Base-by-base conservation (phyloP, 2,888 invertebrate species). In the Cryptus armator region DNA sequence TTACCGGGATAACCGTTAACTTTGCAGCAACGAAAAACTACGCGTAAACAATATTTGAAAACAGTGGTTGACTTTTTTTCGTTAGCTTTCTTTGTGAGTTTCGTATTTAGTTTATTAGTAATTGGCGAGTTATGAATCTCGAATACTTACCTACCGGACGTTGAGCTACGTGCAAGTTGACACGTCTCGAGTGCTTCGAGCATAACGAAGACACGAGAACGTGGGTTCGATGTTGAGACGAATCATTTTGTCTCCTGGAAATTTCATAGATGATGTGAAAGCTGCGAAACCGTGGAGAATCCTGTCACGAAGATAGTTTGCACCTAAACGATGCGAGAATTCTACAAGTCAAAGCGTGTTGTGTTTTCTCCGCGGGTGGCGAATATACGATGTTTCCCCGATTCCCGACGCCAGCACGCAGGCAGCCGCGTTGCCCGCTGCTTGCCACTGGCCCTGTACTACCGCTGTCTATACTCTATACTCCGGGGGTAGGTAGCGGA, bases 401-500 rank as follows among this genome's bases (percentile, higher is more conserved):
- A 48, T 64, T 59, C 32, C 51, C 75, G 48, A 64, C 64, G 32
- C 74, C 9, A 12, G n/a, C 72, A 24, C 16, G 62, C n/a, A 32
- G 10, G 32, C 62, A 62, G 46, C 62, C 74, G 62, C 32, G 62
- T n/a, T 48, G 64, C 16, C 44, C 72, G 59, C 59, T 46, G 29
- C 72, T 56, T 62, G 16, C 29, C 74, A 12, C 48, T 32, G 24
- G 32, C 48, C 10, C 64, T 46, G 12, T 44, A 48, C 51, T 64
- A 51, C 51, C 64, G 29, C 32, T 19, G 16, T 9, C 7, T 9
- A 16, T 10, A 12, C 72, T 24, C 32, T 48, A 16, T 44, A 10
- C 48, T 48, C 10, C 64, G 66, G 66, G 32, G 75, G 64, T 32
- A 64, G 51, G 64, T 64, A 37, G 66, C 51, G 75, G 75, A 75